These are phyloP conservation scores for Elgonia sp. DNA, from an alignment of 2,888 invertebrate genomes.

Conservation along the genomic window DNA sequence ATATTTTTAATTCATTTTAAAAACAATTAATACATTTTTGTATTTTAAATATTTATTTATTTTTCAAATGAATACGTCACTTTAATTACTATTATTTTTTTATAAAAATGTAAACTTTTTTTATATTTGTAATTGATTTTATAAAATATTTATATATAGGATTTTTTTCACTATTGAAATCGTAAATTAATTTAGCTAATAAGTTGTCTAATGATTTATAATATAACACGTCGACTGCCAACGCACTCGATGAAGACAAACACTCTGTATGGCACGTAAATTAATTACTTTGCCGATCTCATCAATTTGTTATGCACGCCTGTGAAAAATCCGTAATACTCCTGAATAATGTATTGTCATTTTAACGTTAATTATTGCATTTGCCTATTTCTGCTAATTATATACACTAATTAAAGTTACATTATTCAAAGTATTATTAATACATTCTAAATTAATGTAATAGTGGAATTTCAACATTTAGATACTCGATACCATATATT, in stretches of 20 bases:
- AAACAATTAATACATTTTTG: no score
- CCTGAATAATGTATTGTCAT: slow-evolving; percentile 45
- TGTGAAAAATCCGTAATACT: slow-evolving; percentile 33
- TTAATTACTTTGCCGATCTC: slow-evolving; percentile 39
- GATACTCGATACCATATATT: no score
- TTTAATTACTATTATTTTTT: no score
- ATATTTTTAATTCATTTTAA: no score
- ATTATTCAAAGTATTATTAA: slow-evolving; percentile 23
- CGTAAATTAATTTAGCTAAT: no score
- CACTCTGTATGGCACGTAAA: slow-evolving; percentile 1
- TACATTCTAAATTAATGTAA: slow-evolving; percentile 34
- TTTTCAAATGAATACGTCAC: no score
- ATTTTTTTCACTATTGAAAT: no score
- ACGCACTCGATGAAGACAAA: slow-evolving; percentile 10
- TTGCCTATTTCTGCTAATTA: slow-evolving; percentile 40
- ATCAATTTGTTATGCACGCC: slow-evolving; percentile 33
- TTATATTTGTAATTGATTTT: no score
- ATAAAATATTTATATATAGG: no score
- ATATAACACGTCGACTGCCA: neutral
- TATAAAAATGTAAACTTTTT: no score
- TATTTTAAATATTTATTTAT: no score
- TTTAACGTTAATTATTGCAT: slow-evolving; percentile 37
- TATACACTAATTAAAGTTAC: slow-evolving; percentile 29
- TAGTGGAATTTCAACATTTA: neutral
- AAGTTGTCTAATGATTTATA: slow-evolving; percentile 12